Base-by-base conservation (phyloP, 2,797 vertebrate genomes). In the Phylloscopus collybita region DNA sequence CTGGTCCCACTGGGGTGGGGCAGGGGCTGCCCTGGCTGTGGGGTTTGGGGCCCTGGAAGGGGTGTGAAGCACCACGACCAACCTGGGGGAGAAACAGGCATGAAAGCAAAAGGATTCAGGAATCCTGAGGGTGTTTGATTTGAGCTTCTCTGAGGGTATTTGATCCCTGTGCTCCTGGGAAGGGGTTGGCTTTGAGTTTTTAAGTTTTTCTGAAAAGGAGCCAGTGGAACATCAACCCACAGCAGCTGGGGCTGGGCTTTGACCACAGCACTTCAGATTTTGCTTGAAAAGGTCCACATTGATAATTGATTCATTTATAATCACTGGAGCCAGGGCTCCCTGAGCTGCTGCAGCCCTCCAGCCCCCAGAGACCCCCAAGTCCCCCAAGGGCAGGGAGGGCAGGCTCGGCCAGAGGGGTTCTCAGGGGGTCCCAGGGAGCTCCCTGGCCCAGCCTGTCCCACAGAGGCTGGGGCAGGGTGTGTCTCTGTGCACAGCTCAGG, bases 341-440 rank as follows among this genome's bases (percentile, higher is more conserved):
- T 4, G 4, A 4, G 3, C 45, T 23, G 7, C 64, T 44, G 60
- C 74, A 65, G 30, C 30, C 30, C 32, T 54, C 20, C 47, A 25
- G 34, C 11, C 25, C 27, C 59, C 5, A 2, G 79, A 75, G 29
- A 26, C 23, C 27, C 53, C 38, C 19, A n/a, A 21, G 1, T 2
- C 5, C 80, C 16, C 1, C 32, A 11, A 1, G 11, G 11, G 11
- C 2, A 19, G 26, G 13, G 49, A 20, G 47, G n/a, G 0, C 29
- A 38, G 64, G 27, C 44, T 73, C 1, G 2, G 22, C 25, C 49
- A 11, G 32, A 10, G 40, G 34, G 16, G 1, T 5, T 65, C 57
- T 56, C 21, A 19, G 60, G 4, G 16, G 1, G 6, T 51, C 38
- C 45, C 3, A 0, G 23, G 13, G 38, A 11, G 3, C 2, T 10